These are phyloP conservation scores for Leptinotarsa rubiginosa DNA, from an alignment of 2,888 invertebrate genomes.

Conservation along the genomic window DNA sequence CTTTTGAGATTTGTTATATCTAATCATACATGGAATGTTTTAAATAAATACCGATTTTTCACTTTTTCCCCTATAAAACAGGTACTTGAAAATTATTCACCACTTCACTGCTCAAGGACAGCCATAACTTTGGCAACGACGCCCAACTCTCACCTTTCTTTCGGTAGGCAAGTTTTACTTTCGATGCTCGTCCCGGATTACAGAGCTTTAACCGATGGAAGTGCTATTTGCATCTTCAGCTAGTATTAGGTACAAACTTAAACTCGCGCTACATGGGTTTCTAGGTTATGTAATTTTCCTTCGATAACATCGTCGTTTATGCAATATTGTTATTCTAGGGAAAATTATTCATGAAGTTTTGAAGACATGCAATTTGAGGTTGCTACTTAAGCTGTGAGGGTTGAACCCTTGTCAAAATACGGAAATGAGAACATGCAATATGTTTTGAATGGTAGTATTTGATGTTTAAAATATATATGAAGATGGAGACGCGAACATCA, in stretches of 20 bases:
- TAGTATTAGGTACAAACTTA: slow-evolving; percentile 52
- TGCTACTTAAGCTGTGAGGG: neutral
- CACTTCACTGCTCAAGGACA: neutral
- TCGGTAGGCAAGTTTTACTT: slow-evolving; percentile 58
- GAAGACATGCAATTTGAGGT: neutral
- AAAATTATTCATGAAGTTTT: slow-evolving; percentile 23
- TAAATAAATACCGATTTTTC: too few relatives aligned
- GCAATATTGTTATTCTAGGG: slow-evolving; percentile 5
- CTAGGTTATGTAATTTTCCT: slow-evolving; percentile 38
- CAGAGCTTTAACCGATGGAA: slow-evolving; percentile 61
- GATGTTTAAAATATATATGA: neutral
- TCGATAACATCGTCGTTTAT: slow-evolving; percentile 20
- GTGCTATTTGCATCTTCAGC: slow-evolving; percentile 61
- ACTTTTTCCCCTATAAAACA: too few relatives aligned
- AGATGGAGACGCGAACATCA: neutral
- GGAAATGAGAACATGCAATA: neutral
- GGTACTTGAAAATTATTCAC: too few relatives aligned
- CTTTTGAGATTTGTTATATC: too few relatives aligned
- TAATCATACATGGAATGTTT: too few relatives aligned
- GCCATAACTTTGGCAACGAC: slow-evolving; percentile 35
- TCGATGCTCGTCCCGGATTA: slow-evolving; percentile 60
- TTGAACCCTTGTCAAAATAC: neutral
- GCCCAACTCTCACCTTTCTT: slow-evolving; percentile 41
- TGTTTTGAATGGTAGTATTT: neutral
- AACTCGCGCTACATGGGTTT: slow-evolving; percentile 37